Percentiles rank a stretch among this genome's conserved stretches.
These are phyloP conservation scores for Diprion similis DNA, from an alignment of 1,140 invertebrate genomes.

Conservation along the genomic window DNA sequence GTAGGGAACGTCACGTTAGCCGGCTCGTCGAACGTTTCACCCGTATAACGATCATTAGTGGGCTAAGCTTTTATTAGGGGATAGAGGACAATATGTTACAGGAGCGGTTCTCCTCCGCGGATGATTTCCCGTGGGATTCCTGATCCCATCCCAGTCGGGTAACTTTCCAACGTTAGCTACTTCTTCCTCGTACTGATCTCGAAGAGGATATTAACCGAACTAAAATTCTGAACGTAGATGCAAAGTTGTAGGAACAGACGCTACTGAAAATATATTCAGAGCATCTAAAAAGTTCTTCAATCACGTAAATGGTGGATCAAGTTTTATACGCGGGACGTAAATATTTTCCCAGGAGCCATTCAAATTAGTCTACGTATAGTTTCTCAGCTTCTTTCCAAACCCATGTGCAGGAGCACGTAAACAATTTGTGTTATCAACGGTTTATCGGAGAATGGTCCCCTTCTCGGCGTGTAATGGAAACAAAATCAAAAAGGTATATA, in stretches of 20 bases:
- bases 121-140: conserved; percentile 56
- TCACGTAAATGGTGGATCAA: neutral
- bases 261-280: conserved; percentile 2
- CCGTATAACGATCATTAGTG: conserved; percentile 47
- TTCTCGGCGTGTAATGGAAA: too few species aligned
- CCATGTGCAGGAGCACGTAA: too few species aligned
- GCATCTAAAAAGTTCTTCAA: neutral
- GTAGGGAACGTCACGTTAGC: conserved; percentile 38
- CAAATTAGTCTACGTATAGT: conserved; percentile 1
- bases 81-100: conserved; percentile 48
- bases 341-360: conserved; percentile 3
- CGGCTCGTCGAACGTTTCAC: conserved; percentile 10
- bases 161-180: conserved; percentile 48
- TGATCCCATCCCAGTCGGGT: conserved; percentile 51
- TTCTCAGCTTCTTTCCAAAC: neutral
- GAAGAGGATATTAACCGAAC: conserved; percentile 19
- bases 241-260: neutral
- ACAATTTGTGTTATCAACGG: too few species aligned
- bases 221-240: conserved; percentile 14
- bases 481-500: too few species aligned
- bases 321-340: neutral
- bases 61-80: conserved; percentile 50
- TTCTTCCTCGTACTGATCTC: conserved; percentile 25
- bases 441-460: too few species aligned
- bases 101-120: conserved; percentile 34